Evolutionary conservation across 2,888 invertebrate genomes (phyloP), one percentile per base, ranked within the genome.

Genomic region (Lasioglossum leucozonium): DNA sequence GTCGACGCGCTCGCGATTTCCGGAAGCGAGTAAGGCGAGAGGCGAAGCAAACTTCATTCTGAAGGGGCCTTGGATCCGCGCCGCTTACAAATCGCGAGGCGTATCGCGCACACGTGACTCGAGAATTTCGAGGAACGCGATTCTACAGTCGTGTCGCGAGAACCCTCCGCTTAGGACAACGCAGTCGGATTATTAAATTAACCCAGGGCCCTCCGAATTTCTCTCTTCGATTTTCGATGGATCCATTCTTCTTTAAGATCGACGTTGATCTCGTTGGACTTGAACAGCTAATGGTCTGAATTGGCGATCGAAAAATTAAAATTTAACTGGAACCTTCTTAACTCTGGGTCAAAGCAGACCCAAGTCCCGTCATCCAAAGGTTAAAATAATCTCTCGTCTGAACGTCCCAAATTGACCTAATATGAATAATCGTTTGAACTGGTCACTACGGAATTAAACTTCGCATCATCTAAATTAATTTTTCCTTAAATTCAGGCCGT

Each of bases 1-100:
- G 91, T 69, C 74, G 84, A 75, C 81, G 81, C 83, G 88, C 84
- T 83, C 77, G 86, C 89, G 78, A 90, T 88, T 90, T 91, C 91
- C 91, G 91, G 89, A 90, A 85, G 86, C 80, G 84, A 84, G 86
- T 81, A 82, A 87, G 87, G 74, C 80, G 81, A 86, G 81, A 74
- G 78, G 58, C 72, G 82, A 55, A n/a, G 72, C 74, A 58, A 51
- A 47, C 71, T 78, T 79, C 89, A 87, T 89, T 89, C 88, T 86
- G 84, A 84, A 87, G 81, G 83, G 55, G 69, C 73, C 73, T 42
- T 42, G 73, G 26, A 34, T 34, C 65, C 37, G 75, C 37, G 75
- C 55, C 44, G 84, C 80, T 77, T 86, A 79, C 81, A 72, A 86
- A 87, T 87, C 80, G 75, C 79, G 81, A 62, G 58, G 72, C 82